Evolutionary conservation across 2,888 invertebrate species (phyloP), one percentile per base, ranked within the genome.

Genomic region (Notocelia uddmanniana): DNA sequence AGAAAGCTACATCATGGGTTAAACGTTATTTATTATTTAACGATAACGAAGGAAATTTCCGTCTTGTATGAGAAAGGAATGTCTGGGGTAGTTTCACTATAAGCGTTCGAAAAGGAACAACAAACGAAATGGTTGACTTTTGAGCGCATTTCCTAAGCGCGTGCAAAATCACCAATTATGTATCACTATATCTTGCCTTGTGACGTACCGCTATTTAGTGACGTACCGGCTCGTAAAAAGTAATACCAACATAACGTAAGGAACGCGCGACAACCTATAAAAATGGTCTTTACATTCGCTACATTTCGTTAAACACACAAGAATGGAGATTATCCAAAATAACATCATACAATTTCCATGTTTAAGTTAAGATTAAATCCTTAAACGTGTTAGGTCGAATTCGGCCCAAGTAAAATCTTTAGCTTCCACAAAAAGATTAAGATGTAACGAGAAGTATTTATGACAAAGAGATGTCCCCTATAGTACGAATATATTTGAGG

Each of bases 141-240:
- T n/a, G n/a, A 41, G 41, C 15, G 5, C 15, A 41, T 5, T 15
- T 15, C 13, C 15, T 6, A 41, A 41, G 15, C 41, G 15, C 41
- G 15, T 41, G 41, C 5, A 41, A 41, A 41, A 15, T 15, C 41
- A 41, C 41, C n/a, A n/a, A n/a, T 1, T n/a, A n/a, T 45, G n/a
- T n/a, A 45, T 8, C 45, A 45, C 41, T 41, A 34, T 41, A 41
- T 45, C 45, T 45, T 45, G n/a, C n/a, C n/a, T n/a, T n/a, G n/a
- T n/a, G n/a, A n/a, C 45, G 8, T 45, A 45, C n/a, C n/a, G n/a
- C 45, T 45, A n/a, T n/a, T 45, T n/a, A 45, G 45, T 45, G 45
- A 45, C 45, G 45, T 45, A 45, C n/a, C n/a, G 45, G 45, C 45
- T 45, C 45, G n/a, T 45, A n/a, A 45, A 45, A 45, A 15, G 45